A percentile compares a stretch with the other conserved stretches of the same genome.
Conservation (phyloP, 2,113 vertebrate genomes). For the Rutilus rutilus region DNA sequence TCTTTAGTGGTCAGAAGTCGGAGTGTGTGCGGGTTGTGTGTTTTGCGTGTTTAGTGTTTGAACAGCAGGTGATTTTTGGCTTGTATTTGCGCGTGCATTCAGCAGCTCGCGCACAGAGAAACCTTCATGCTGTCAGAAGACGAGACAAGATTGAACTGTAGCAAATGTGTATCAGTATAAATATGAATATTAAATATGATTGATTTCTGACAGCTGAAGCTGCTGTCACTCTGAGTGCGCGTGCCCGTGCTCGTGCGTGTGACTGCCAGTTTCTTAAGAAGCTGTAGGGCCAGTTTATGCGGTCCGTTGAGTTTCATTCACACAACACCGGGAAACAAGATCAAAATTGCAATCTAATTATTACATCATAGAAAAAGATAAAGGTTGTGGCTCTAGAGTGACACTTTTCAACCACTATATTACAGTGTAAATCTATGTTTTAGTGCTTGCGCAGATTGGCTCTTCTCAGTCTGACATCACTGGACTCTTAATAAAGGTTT, state of each 20-base stretch:
- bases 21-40: neutral
- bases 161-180: neutral
- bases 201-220: too few species aligned
- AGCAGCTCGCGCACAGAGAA: neutral
- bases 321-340: neutral
- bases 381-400: neutral
- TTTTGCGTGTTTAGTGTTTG: neutral
- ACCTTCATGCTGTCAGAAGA: neutral
- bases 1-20: too few species aligned
- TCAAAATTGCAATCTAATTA: neutral
- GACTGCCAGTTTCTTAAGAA: neutral
- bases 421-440: neutral
- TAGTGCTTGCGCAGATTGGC: too few species aligned
- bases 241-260: neutral
- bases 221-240: neutral
- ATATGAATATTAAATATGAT: neutral
- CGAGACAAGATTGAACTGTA: neutral
- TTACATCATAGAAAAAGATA: neutral
- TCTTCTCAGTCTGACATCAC: neutral
- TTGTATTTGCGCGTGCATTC: neutral
- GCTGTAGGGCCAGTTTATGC: conserved; percentile 44
- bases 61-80: conserved; percentile 2
- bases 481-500: neutral
- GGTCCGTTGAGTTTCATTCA: conserved; percentile 11
- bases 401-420: neutral